A percentile compares a stretch with the other conserved stretches of the same genome.
phyloP scores from a whole-genome alignment of 2,797 vertebrate genomes.

The Streptopelia turtur region DNA sequence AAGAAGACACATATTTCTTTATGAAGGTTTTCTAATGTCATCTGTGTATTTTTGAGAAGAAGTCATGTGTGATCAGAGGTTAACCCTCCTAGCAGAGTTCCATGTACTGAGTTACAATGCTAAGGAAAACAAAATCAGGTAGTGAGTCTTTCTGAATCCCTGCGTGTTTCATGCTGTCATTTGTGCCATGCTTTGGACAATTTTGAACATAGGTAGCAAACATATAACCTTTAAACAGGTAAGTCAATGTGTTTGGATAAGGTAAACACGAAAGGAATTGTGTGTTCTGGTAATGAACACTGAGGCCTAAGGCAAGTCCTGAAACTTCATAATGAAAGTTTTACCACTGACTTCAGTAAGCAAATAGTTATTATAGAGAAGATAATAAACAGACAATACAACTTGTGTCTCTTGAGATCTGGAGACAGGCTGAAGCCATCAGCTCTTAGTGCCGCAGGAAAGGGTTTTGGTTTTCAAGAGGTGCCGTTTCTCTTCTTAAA shows the following conservation, averaged over 20 bases:
- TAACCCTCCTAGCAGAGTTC: neutral
- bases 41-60: neutral
- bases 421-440: neutral
- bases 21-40: neutral
- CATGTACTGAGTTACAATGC: neutral
- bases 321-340: neutral
- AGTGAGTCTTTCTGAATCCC: neutral
- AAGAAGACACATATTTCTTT: neutral
- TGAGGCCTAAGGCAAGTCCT: neutral
- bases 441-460: neutral
- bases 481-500: neutral
- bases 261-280: neutral
- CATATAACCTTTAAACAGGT: neutral
- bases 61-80: accelerated
- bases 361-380: neutral
- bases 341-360: neutral
- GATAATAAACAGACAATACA: neutral
- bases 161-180: neutral
- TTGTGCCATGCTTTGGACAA: neutral
- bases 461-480: neutral
- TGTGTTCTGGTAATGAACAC: neutral
- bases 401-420: neutral
- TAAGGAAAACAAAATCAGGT: neutral
- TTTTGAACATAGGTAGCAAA: neutral
- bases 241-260: neutral